phyloP scores from a whole-genome alignment of 2,113 vertebrate genomes.

The Stictonetta naevosa region DNA sequence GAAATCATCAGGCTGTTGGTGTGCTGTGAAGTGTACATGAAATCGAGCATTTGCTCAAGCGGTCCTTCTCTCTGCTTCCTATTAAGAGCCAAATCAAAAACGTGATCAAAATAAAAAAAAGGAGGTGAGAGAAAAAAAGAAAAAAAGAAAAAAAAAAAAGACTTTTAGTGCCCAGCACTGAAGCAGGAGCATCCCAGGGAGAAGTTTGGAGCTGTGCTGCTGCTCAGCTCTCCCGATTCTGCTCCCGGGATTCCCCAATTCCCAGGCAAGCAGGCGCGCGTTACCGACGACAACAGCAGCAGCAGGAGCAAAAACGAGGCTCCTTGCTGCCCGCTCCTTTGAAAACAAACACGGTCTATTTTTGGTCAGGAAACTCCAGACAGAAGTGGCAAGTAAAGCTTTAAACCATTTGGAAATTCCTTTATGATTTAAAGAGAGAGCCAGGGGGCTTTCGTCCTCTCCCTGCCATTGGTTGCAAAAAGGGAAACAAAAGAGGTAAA shows the following conservation, averaged over 20 bases:
- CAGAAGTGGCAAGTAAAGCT: slow-evolving; percentile 48
- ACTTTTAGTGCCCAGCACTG: background rate
- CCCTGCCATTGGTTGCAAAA: slow-evolving; percentile 19
- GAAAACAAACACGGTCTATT: slow-evolving; percentile 73
- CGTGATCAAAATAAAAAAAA: background rate
- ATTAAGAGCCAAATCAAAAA: background rate
- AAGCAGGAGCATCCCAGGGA: background rate
- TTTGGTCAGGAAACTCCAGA: slow-evolving; percentile 63
- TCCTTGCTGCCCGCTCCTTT: slow-evolving; percentile 47
- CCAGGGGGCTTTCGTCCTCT: slow-evolving; percentile 55
- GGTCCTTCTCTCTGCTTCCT: background rate
- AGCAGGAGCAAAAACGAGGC: background rate
- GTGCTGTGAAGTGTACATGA: background rate
- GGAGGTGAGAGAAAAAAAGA: accelerated
- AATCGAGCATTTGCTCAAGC: background rate
- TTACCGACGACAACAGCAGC: background rate
- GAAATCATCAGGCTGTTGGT: background rate
- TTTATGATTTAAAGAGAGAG: slow-evolving; percentile 49
- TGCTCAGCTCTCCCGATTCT: background rate
- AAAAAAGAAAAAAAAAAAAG: background rate
- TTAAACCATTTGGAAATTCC: slow-evolving; percentile 67
- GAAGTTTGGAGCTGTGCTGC: background rate
- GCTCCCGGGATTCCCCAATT: background rate
- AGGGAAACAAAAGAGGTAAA: slow-evolving; percentile 73
- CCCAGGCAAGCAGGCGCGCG: background rate